Conservation (phyloP, 2,113 vertebrate genomes). For the Tichodroma muraria region DNA sequence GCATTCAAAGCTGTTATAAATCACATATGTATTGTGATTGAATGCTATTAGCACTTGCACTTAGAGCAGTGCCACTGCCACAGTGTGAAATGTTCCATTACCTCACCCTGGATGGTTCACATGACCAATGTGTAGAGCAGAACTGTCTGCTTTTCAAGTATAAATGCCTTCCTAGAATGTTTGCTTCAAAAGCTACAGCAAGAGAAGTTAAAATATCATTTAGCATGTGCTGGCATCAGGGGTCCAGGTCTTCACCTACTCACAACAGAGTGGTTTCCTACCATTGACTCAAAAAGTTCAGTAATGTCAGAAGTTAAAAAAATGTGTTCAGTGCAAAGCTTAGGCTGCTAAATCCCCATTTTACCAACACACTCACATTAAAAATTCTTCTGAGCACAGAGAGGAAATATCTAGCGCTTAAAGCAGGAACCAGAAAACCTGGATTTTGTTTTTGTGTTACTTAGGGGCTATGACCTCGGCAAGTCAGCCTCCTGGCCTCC, state of each 20-base stretch:
- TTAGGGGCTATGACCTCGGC: background rate
- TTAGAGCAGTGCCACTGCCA: background rate
- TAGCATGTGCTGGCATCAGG: background rate
- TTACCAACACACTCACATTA: background rate
- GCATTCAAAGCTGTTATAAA: background rate
- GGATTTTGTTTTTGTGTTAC: conserved; percentile 8
- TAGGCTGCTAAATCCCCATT: background rate
- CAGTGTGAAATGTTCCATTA: background rate
- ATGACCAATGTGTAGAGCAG: background rate
- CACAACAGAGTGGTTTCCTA: background rate
- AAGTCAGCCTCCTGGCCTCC: background rate
- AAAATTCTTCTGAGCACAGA: background rate
- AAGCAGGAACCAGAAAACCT: conserved; percentile 26
- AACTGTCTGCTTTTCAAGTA: background rate
- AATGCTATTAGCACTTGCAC: background rate
- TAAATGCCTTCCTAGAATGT: background rate
- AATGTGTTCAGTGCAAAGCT: background rate
- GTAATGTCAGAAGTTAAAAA: background rate
- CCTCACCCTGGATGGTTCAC: background rate
- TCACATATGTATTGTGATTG: background rate
- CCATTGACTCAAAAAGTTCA: background rate
- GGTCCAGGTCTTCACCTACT: background rate
- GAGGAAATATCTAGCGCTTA: conserved; percentile 11
- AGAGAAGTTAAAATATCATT: background rate
- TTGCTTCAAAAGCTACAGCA: background rate